Evolutionary conservation across 2,113 vertebrate genomes (phyloP), one percentile per base, ranked within the genome.

Genomic region (Aviceda subcristata): DNA sequence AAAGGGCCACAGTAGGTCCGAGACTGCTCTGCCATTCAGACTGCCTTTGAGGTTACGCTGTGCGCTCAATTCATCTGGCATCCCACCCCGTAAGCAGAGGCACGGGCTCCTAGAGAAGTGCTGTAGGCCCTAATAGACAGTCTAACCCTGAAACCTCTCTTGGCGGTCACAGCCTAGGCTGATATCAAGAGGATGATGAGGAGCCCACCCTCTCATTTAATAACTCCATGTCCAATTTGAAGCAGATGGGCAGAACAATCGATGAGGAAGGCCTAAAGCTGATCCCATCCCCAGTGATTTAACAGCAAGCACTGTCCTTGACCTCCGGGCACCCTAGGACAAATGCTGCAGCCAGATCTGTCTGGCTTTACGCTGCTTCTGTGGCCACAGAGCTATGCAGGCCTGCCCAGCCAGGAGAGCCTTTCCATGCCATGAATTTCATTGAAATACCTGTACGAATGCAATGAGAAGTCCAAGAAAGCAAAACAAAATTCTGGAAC

Each of bases 21-120:
- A 83, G 43, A 38, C 9, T 12, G n/a, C 18, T 32, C 8, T 27
- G 21, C 48, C 60, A 41, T 50, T 62, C 41, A 19, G 12, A 7
- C 6, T 69, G 14, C 53, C 19, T 57, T 18, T 36, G 62, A 62
- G 34, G 43, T 29, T 84, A 24, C 19, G 29, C 30, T 24, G 23
- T 10, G 6, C 3, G 2, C 29, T 63, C n/a, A 20, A 50, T 12
- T 16, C 57, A 23, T 34, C 27, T 2, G 0, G 45, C 32, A 50
- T 63, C 39, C 20, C 26, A 10, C 15, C 30, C 41, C 7, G 5
- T 4, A 46, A 85, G 41, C 24, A 43, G 48, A 63, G 22, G 21
- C 21, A 3, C 0, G 1, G 41, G 18, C 30, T 74, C 30, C 13
- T 1, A 18, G 9, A 27, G 19, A 63, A 95, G 66, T 0, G 4